Conservation (phyloP, 2,797 vertebrate species). For the Sebastolobus altivelis region DNA sequence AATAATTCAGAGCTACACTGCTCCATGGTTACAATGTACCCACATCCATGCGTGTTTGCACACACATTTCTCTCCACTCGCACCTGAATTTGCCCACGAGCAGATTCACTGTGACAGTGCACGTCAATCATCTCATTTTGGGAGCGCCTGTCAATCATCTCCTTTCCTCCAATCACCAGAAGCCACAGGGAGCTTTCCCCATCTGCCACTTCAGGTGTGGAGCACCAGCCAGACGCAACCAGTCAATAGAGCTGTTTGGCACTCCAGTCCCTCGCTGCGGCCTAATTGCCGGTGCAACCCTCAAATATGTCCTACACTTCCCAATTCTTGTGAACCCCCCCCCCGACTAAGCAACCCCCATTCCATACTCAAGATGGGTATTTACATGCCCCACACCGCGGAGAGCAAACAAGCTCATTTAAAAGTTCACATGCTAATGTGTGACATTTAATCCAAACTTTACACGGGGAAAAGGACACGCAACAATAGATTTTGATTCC, state of each 20-base stretch:
- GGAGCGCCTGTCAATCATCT: conserved; percentile 80
- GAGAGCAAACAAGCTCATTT: conserved; percentile 93
- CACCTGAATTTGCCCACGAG: conserved; percentile 72
- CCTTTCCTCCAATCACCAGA: conserved; percentile 62
- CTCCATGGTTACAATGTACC: conserved; percentile 11
- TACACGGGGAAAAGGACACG: conserved; percentile 90
- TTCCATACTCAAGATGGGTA: conserved; percentile 85
- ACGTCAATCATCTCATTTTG: conserved; percentile 77
- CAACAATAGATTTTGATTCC: conserved; percentile 90
- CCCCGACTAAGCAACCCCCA: conserved; percentile 66
- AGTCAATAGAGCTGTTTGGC: conserved; percentile 77
- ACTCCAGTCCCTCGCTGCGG: conserved; percentile 69
- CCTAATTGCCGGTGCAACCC: conserved; percentile 81
- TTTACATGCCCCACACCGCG: conserved; percentile 87
- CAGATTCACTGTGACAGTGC: conserved; percentile 71
- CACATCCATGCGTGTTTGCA: conserved; percentile 10
- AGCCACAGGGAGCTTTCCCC: conserved; percentile 73
- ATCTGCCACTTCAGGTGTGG: conserved; percentile 74
- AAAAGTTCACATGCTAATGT: conserved; percentile 94
- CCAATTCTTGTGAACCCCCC: conserved; percentile 48
- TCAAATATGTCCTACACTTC: conserved; percentile 70
- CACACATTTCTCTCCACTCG: conserved; percentile 56
- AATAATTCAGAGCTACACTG: conserved; percentile 2
- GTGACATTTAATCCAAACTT: conserved; percentile 93
- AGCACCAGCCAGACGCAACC: conserved; percentile 55